phyloP scores from a whole-genome alignment of 23 tunicate species.

The Styela clava region DNA sequence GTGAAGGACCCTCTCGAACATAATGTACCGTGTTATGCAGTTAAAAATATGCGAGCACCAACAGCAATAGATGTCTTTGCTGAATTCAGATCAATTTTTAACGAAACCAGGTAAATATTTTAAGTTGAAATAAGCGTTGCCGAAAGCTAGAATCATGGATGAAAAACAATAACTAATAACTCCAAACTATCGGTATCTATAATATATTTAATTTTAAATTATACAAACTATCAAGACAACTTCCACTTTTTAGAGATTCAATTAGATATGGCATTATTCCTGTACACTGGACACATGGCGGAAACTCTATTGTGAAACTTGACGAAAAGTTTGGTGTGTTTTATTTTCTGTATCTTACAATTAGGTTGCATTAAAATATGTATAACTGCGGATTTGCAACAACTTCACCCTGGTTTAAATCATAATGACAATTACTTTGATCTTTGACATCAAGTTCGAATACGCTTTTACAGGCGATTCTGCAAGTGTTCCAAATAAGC shows the following conservation, averaged over 20 bases:
- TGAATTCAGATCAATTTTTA: neutral
- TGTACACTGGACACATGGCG: neutral
- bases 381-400: too few species aligned
- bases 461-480: too few species aligned
- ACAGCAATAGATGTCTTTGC: neutral
- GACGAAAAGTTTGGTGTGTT: neutral
- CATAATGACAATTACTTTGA: too few species aligned
- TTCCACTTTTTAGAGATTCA: neutral
- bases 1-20: neutral
- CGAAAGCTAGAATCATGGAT: neutral
- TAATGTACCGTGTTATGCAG: neutral
- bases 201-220: too few species aligned
- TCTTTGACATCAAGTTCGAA: too few species aligned
- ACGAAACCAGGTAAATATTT: neutral
- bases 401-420: too few species aligned
- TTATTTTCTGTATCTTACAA: too few species aligned
- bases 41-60: neutral
- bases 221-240: neutral
- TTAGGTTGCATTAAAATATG: too few species aligned
- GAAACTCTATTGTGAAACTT: neutral
- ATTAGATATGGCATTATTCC: neutral
- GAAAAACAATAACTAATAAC: neutral
- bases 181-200: neutral
- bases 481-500: too few species aligned
- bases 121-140: neutral